A percentile compares a stretch with the other conserved stretches of the same genome.
phyloP scores from a whole-genome alignment of 2,888 invertebrate genomes.

The Tetanocera ferruginea region DNA sequence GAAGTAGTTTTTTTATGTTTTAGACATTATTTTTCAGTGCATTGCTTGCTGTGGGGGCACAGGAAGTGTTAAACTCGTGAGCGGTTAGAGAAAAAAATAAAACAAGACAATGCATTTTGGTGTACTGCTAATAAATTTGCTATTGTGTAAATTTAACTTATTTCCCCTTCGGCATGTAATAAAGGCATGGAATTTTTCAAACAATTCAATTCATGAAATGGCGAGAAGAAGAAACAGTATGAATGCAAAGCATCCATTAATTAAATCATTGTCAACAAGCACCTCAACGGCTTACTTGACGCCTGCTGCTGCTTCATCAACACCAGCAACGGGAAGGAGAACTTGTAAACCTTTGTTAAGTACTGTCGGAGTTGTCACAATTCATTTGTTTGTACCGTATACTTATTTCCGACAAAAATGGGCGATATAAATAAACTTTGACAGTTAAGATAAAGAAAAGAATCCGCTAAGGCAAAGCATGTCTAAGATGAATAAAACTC shows the following conservation, averaged over 20 bases:
- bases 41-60: neutral
- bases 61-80: neutral
- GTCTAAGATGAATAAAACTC: no score
- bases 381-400: neutral
- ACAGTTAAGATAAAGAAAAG: no score
- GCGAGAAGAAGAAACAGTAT: neutral
- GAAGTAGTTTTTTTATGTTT: neutral
- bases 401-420: no score
- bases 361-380: neutral
- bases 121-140: neutral
- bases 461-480: no score
- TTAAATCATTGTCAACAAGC: constrained; percentile 7
- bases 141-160: neutral
- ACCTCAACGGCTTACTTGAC: neutral
- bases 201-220: neutral
- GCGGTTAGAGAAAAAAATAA: neutral
- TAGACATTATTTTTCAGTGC: neutral
- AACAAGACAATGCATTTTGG: neutral
- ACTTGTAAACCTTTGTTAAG: neutral
- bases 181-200: neutral
- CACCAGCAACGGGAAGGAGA: neutral
- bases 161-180: neutral
- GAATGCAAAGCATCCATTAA: neutral
- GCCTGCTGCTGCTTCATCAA: neutral
- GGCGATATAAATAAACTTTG: no score